phyloP scores from a whole-genome alignment of 2,797 vertebrate species.

The Poeciliopsis paucimaculata region DNA sequence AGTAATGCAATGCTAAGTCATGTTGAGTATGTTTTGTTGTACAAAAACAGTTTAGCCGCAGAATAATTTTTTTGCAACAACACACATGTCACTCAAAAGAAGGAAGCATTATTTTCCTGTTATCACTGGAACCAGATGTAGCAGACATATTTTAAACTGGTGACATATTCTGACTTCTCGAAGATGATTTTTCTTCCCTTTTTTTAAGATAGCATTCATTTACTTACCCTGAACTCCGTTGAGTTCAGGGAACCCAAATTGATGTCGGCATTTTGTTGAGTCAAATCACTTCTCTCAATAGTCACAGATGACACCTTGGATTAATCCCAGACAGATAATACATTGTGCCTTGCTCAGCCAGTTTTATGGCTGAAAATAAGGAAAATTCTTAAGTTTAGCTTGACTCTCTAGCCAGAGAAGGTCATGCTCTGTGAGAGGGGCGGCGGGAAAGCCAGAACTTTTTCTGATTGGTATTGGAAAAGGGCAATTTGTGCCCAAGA shows the following conservation, averaged over 20 bases:
- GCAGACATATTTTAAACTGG: constrained; percentile 33
- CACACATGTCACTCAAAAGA: constrained; percentile 7
- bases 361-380: constrained; percentile 49
- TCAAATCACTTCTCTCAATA: constrained; percentile 40
- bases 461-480: constrained; percentile 71
- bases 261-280: constrained; percentile 52
- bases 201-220: constrained; percentile 39
- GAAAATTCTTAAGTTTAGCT: constrained; percentile 35
- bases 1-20: background rate
- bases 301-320: constrained; percentile 49
- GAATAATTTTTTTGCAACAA: background rate
- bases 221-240: constrained; percentile 34
- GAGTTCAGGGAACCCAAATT: constrained; percentile 39
- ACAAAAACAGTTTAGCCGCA: background rate
- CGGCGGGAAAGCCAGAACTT: constrained; percentile 43
- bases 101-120: constrained; percentile 25
- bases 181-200: background rate
- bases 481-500: constrained; percentile 73
- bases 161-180: constrained; percentile 40
- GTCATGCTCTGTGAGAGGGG: constrained; percentile 58
- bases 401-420: constrained; percentile 39
- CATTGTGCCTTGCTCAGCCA: constrained; percentile 34
- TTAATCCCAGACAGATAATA: constrained; percentile 57
- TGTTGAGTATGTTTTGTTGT: background rate
- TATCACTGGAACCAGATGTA: constrained; percentile 61